These are phyloP conservation scores for Argyresthia albistria DNA, from an alignment of 2,888 invertebrate species.

Conservation along the genomic window DNA sequence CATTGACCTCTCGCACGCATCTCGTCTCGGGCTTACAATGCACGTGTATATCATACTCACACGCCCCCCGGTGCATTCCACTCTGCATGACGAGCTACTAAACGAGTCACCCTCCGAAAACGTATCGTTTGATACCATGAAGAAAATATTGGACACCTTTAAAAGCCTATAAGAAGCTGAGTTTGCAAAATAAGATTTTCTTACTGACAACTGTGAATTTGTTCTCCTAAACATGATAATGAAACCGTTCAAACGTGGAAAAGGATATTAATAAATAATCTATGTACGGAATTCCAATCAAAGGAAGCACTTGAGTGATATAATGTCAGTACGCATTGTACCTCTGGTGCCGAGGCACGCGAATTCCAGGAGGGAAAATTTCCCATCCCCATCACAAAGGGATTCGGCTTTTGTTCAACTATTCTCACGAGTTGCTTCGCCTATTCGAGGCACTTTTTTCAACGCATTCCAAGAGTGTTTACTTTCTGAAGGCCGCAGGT, in stretches of 20 bases:
- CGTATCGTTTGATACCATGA: neutral
- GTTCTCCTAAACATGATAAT: no score
- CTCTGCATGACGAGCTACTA: neutral
- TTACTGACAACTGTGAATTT: no score
- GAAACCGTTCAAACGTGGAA: no score
- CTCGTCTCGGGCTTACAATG: neutral
- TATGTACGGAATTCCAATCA: no score
- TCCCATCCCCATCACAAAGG: slow-evolving; percentile 43
- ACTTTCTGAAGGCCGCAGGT: slow-evolving; percentile 51
- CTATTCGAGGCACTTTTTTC: slow-evolving; percentile 26
- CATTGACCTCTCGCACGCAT: neutral
- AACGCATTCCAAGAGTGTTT: slow-evolving; percentile 58
- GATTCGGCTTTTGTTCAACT: slow-evolving; percentile 39
- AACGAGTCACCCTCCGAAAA: neutral
- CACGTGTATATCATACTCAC: neutral
- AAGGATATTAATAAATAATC: no score
- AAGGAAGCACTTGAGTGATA: neutral
- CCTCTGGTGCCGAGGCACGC: slow-evolving; percentile 41
- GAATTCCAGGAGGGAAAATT: slow-evolving; percentile 56
- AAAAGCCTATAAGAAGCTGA: no score
- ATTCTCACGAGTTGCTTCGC: slow-evolving; percentile 52
- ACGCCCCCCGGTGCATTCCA: neutral
- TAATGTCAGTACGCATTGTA: neutral
- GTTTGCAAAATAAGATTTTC: no score
- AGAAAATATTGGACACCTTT: no score